Evolutionary conservation across 2,113 vertebrate species (phyloP), one percentile per base, ranked within the genome.

Genomic region (Siniperca chuatsi): DNA sequence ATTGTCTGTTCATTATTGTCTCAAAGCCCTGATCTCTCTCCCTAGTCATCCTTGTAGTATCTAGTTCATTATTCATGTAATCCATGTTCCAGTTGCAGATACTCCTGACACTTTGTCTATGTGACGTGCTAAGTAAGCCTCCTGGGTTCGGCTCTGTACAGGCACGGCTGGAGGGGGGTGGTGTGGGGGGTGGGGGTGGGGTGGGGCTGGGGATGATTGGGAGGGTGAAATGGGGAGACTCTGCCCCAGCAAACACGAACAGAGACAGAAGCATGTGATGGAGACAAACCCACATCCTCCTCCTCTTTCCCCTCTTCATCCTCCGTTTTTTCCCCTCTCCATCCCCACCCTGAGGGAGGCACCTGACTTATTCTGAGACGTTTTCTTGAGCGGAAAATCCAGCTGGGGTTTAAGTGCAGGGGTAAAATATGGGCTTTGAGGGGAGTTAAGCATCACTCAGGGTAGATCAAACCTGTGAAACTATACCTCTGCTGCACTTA

Each of bases 31-130:
- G 83, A 82, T 92, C 78, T 85, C 69, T 75, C 72, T 86, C 81
- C 61, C 84, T 73, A 25, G 79, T 89, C 88, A 75, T 80, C 82
- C 81, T 74, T 71, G 83, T 82, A 80, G 68, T 86, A 77, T 78
- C 84, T 29, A 55, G 64, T 88, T 94, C 84, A 90, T 92, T 93
- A 91, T 92, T 93, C 86, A 81, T 92, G 86, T 93, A 78, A 92
- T 92, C 83, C 69, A 12, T 87, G 90, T 88, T 91, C 86, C 80
- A 88, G 90, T 83, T 82, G 79, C 82, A 87, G 90, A 72, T 65
- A 65, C 73, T 89, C 79, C 85, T 87, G 90, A 92, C 90, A 88
- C 85, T 42, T 64, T 65, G 90, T 90, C 90, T 78, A 21, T 67
- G 78, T 86, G 88, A 89, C 64, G 35, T 64, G 62, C 67, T 6